Base-by-base conservation (phyloP, 2,888 invertebrate genomes). In the Odontothrips loti region DNA sequence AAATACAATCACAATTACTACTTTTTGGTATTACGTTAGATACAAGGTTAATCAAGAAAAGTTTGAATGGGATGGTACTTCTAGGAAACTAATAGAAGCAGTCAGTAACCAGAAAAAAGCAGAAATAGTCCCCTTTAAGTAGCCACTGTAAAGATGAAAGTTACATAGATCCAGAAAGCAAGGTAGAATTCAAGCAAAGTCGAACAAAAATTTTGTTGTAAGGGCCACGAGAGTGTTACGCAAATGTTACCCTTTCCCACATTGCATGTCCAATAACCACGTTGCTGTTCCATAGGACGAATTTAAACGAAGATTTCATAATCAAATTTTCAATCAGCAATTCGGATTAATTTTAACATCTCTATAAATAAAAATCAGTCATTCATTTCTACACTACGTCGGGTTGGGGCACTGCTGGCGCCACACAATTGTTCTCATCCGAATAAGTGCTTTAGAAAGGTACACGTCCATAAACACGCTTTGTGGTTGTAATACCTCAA, bases 1-100 rank as follows among this genome's bases (percentile, higher is more conserved):
- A 58, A 58, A 58, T 58, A 58, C n/a, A 58, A 58, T 58, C 58
- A 58, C 58, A 58, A 58, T 58, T 58, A 15, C 58, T 58, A 58
- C 58, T n/a, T 58, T 43, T 58, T 58, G 58, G 58, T 58, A 58
- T 58, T 58, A 43, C 34, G 34, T 43, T 43, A 43, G 3, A 43
- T 43, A 43, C 34, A 43, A 43, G 34, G 34, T 43, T 43, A 43
- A 43, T 43, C 34, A 43, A 43, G 34, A 43, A 43, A 43, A 2
- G 34, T 43, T 43, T 43, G 34, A 43, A 43, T 43, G 34, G 34
- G 34, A 4, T 43, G 34, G 34, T 43, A 43, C 34, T 43, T 43
- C 34, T 43, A 43, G 34, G 6, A 43, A 43, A 2, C 34, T 43
- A 43, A 6, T 2, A 43, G 34, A 43, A 43, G 34, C 34, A 43